These are phyloP conservation scores for Lates calcarifer DNA, from an alignment of 2,113 vertebrate genomes.

Conservation along the genomic window DNA sequence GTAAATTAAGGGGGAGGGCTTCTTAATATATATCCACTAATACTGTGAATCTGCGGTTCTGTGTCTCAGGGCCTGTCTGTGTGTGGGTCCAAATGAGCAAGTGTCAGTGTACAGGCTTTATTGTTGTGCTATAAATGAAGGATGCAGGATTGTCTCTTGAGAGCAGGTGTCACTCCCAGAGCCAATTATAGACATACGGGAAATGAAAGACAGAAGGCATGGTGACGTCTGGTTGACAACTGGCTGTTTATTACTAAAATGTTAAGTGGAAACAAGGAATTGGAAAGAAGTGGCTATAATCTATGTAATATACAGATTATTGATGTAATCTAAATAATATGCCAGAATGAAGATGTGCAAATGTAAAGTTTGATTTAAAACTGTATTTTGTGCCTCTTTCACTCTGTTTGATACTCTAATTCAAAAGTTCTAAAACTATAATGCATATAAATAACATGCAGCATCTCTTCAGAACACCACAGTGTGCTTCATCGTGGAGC, in stretches of 20 bases:
- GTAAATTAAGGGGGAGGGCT: neutral
- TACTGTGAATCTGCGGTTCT: neutral
- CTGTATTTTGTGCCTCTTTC: too few relatives aligned
- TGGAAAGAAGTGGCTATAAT: neutral
- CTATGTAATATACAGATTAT: too few relatives aligned
- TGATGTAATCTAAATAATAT: neutral
- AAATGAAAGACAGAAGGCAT: slow-evolving; percentile 23
- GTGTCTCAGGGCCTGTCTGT: neutral
- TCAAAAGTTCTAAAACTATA: neutral
- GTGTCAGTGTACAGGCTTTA: slow-evolving; percentile 1
- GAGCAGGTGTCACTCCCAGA: slow-evolving; percentile 35
- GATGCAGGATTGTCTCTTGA: slow-evolving; percentile 21
- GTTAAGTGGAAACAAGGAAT: neutral
- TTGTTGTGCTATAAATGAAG: slow-evolving; percentile 1
- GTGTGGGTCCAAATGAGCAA: neutral
- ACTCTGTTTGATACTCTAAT: neutral
- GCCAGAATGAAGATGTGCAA: neutral
- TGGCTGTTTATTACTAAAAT: slow-evolving; percentile 14
- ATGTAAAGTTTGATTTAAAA: neutral
- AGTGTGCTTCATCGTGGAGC: neutral
- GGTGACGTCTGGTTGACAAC: slow-evolving; percentile 4
- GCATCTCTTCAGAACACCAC: neutral
- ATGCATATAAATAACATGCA: neutral
- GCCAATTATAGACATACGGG: slow-evolving; percentile 42
- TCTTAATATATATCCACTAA: neutral